Evolutionary conservation across 2,888 invertebrate genomes (phyloP), one percentile per base, ranked within the genome.

Genomic region (Oxytorus armatus): DNA sequence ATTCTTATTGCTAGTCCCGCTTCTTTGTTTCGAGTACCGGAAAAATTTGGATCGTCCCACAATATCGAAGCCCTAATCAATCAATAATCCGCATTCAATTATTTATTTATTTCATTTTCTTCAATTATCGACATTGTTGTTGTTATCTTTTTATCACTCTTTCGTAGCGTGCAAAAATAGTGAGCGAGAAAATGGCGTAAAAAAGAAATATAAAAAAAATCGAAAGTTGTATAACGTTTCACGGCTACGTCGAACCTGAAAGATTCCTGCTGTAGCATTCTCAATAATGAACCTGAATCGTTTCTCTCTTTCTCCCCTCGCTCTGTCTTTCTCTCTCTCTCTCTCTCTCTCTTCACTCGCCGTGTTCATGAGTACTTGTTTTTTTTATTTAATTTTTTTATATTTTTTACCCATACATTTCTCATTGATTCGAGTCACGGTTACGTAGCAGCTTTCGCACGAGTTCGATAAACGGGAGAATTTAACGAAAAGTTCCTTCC

Each of bases 381-480:
- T 21, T 29, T 61, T 10, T 42, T 11, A 21, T 21, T 61, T 11
- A 8, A 4, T n/a, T 44, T 63, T 11, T 23, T 14, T 44, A 3
- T 23, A 7, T 25, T n/a, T 25, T 42, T 55, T 14, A 44, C 44
- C 14, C 18, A 55, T 8, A 55, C 44, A 36, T 68, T 68, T 68
- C 51, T 39, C 53, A 21, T 36, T 51, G 36, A 23, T 21, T 3
- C 5, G 14, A 51, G 53, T 21, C 36, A 39, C 39, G 66, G 51
- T 68, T 68, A 68, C 51, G 66, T 51, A 51, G 66, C 39, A 36
- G 23, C 66, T 68, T 68, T 68, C 66, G 66, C 66, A 68, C 66
- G 51, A 39, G 39, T 39, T 18, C 23, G 51, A 53, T 68, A 29
- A 53, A 68, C 16, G 36, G 51, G 51, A 51, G 39, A 51, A 68